phyloP scores from a whole-genome alignment of 2,113 vertebrate species.

The Bubo scandiacus region DNA sequence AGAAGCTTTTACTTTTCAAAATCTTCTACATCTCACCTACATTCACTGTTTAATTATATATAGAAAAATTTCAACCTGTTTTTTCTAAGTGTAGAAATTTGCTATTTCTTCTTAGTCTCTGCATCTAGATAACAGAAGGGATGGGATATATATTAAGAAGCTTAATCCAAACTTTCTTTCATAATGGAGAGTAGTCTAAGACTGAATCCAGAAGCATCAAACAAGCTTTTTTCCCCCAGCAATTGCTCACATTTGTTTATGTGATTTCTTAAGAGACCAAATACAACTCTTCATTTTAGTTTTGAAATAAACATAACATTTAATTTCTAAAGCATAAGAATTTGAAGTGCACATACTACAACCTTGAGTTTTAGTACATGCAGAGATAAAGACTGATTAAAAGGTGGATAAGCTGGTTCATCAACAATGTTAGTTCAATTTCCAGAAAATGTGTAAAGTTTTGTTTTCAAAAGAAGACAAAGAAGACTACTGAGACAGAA shows the following conservation, averaged over 20 bases:
- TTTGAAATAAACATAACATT: not conserved
- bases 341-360: not conserved
- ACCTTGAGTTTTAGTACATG: not conserved
- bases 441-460: not conserved
- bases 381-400: not conserved
- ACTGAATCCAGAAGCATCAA: not conserved
- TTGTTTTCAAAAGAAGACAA: not conserved
- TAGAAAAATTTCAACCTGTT: not conserved
- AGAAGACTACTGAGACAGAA: not conserved
- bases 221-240: rapidly evolving
- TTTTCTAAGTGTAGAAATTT: not conserved
- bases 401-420: not conserved
- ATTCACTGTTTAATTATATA: not conserved
- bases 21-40: not conserved
- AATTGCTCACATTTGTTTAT: not conserved
- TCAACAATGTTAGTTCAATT: not conserved
- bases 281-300: not conserved
- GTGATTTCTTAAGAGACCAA: not conserved
- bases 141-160: not conserved
- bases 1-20: not conserved
- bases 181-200: not conserved
- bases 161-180: not conserved
- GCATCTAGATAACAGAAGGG: not conserved
- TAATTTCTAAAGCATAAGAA: not conserved
- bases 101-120: not conserved